Conservation (phyloP, 1,140 invertebrate genomes). For the Drosophila lacertosa region DNA sequence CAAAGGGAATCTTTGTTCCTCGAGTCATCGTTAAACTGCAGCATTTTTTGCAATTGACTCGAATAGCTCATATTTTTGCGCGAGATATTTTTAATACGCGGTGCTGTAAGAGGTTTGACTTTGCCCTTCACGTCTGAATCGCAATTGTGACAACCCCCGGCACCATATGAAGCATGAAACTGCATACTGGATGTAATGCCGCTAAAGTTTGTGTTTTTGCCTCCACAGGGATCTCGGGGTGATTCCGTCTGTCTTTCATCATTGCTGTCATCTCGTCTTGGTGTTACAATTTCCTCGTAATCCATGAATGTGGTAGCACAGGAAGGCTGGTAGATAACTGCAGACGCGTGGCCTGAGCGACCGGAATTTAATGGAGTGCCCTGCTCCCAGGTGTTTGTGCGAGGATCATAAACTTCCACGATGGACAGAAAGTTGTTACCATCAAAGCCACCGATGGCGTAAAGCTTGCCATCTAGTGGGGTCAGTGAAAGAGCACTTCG, state of each 20-base stretch:
- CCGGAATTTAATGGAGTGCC: slow-evolving; percentile 92
- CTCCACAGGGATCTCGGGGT: slow-evolving; percentile 25
- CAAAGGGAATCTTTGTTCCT: neutral
- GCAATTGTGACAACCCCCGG: slow-evolving; percentile 68
- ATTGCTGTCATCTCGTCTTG: slow-evolving; percentile 42
- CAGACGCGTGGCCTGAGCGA: slow-evolving; percentile 94
- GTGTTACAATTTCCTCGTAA: slow-evolving; percentile 69
- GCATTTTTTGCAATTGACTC: neutral
- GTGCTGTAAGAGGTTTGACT: neutral
- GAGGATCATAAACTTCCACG: slow-evolving; percentile 94
- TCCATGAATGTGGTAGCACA: slow-evolving; percentile 86
- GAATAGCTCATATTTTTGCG: slow-evolving; percentile 6
- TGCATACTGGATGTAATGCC: slow-evolving; percentile 57
- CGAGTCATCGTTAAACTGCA: neutral
- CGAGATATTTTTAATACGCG: neutral
- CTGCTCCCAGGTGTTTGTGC: slow-evolving; percentile 89
- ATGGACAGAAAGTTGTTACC: slow-evolving; percentile 91
- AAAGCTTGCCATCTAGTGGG: slow-evolving; percentile 91
- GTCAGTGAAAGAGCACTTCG: slow-evolving; percentile 93
- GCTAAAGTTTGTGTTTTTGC: slow-evolving; percentile 34
- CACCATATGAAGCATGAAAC: slow-evolving; percentile 66
- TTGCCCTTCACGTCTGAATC: slow-evolving; percentile 35
- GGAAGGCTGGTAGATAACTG: slow-evolving; percentile 91
- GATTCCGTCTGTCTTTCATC: slow-evolving; percentile 11
- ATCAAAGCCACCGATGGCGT: slow-evolving; percentile 95